Evolutionary conservation across 2,888 invertebrate genomes (phyloP).

Genomic region (Eristalinus aeneus): DNA sequence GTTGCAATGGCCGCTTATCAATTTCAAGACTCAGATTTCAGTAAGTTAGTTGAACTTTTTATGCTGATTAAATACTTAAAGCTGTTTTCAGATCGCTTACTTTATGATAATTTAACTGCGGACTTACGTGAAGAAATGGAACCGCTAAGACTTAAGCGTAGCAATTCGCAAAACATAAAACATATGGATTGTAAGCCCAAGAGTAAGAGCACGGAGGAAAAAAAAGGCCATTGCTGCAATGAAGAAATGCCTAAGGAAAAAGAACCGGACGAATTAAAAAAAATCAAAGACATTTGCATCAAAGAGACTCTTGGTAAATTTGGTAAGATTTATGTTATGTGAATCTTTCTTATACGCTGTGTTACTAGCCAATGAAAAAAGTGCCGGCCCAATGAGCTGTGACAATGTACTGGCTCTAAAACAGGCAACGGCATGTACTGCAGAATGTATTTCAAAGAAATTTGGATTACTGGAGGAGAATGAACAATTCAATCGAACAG

Average conservation of each 20-base stretch:
- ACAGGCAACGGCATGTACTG: constrained; percentile 67
- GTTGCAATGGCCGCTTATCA: constrained; percentile 67
- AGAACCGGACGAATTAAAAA: constrained; percentile 39
- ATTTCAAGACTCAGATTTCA: constrained; percentile 72
- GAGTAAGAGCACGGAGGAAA: constrained; percentile 32
- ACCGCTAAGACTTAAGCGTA: constrained; percentile 43
- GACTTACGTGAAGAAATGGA: constrained; percentile 31
- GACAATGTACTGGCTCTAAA: constrained; percentile 68
- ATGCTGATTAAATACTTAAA: constrained; percentile 22
- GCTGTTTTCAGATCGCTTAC: constrained; percentile 66
- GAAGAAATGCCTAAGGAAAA: constrained; percentile 54
- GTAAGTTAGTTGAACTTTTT: constrained; percentile 29
- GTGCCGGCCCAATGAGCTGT: constrained; percentile 72
- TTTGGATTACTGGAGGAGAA: constrained; percentile 60
- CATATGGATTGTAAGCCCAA: constrained; percentile 35
- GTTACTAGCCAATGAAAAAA: constrained; percentile 44
- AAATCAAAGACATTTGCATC: constrained; percentile 60
- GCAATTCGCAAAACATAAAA: constrained; percentile 30
- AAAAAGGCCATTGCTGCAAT: constrained; percentile 66
- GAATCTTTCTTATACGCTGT: neutral
- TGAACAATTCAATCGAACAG: constrained; percentile 70
- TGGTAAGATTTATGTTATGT: constrained; percentile 29
- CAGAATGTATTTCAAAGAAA: constrained; percentile 71
- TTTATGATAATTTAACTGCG: constrained; percentile 66
- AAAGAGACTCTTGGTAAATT: constrained; percentile 50